Base-by-base conservation (phyloP, 2,797 vertebrate genomes). In the Typhlichthys subterraneus region DNA sequence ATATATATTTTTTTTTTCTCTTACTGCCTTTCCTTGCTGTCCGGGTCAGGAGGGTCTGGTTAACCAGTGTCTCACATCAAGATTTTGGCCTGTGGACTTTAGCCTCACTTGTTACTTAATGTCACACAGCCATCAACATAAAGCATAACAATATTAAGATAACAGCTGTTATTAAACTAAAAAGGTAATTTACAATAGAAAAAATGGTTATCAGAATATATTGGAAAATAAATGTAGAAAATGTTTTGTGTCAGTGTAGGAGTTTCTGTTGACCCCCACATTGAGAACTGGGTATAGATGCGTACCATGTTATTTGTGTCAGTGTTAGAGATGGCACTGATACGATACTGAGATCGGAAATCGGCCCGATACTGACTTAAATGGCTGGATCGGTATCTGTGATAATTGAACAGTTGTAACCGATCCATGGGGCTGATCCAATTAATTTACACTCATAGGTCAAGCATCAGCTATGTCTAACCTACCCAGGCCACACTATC, bases 181-280 rank as follows among this genome's bases (percentile, higher is more conserved):
- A 23, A 6, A 38, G 33, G 6, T 38, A 1, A 38, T 6, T 38
- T 38, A 15, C n/a, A 17, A n/a, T 45, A 2, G 46, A 50, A 12
- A 3, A 14, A 23, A 2, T 19, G 19, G 19, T 19, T 19, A 19
- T 19, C 2, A 2, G 23, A 23, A 23, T 23, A 23, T 23, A 23
- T 23, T 23, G 23, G 52, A 50, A 12, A 5, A 14, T 51, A 33
- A 46, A 45, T 11, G 14, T 31, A 38, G 6, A 38, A 5, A 53
- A 51, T 55, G 58, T 38, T 38, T 8, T 2, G 6, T 66, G 52
- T 59, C 53, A 51, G 76, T 71, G 61, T 81, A 52, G 65, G 48
- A 53, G 45, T 57, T 80, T 76, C 53, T 75, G 63, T 79, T 14
- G 17, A 48, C 5, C 3, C 4, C 23, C 5, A 42, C 78, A 66